Base-by-base conservation (phyloP, 2,113 vertebrate species). In the Glareola pratincola region DNA sequence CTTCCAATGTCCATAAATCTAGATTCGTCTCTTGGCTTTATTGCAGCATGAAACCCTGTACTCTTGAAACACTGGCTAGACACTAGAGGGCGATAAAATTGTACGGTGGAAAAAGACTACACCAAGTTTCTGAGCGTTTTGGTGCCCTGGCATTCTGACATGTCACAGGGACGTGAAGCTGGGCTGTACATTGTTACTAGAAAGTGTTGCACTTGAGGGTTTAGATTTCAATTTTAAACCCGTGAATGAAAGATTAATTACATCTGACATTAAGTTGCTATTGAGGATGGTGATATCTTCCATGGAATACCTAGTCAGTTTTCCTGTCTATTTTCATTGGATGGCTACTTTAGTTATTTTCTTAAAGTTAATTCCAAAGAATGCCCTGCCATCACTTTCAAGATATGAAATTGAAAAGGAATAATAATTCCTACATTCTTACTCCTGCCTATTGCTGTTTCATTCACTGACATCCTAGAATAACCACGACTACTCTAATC, bases 81-180 rank as follows among this genome's bases (percentile, higher is more conserved):
- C 62, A 19, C 17, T 32, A 64, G 37, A 45, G 54, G 47, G 54
- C 12, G 3, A 34, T 36, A 39, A 54, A 37, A 26, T 34, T 32
- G 10, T 18, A 7, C 7, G 36, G 24, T 23, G 51, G 36, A n/a
- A 43, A 16, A 23, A 10, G 47, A 9, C 47, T 10, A 10, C 21
- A 21, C 8, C 7, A 4, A 10, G 10, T 5, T 19, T 19, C 10
- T 37, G 30, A 48, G 48, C 8, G 2, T 47, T 56, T 36, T 2
- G 1, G 3, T 43, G 26, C 23, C 23, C 23, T 43, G 39, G 10
- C 1, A 0, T 37, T 56, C 43, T 53, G 48, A 63, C 67, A 48
- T 1, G 3, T 43, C 37, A 11, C n/a, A 29, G 30, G 24, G 16
- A 36, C 1, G 0, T 15, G 37, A 37, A 57, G 26, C 3, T 1